Base-by-base conservation (phyloP, 1,140 invertebrate genomes). In the Drosophila ogumai region DNA sequence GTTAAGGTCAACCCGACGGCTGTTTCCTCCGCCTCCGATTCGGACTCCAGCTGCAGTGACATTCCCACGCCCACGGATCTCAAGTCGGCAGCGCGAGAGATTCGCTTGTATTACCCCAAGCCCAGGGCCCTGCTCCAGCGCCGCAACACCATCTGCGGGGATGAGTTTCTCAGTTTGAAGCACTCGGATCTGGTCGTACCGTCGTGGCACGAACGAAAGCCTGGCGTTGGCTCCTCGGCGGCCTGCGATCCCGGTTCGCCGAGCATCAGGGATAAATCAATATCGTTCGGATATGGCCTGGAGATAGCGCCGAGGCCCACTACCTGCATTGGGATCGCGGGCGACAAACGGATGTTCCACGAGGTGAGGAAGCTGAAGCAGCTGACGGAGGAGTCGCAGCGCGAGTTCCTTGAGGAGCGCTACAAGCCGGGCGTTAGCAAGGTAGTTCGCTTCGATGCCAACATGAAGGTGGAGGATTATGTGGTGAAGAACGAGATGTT, bases 81-180 rank as follows among this genome's bases (percentile, higher is more conserved):
- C 1, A 92, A 92, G 44, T 72, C 79, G 0, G 64, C 75, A 0
- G 78, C 87, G 9, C 90, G 92, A 17, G 91, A 92, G 50, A 86
- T 94, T 17, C 93, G 94, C 22, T 79, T 97, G 73, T 97, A 96
- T 82, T 95, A 96, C 25, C 95, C 96, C 1, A 96, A 97, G 90
- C 96, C 96, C 25, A 94, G 96, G 40, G 94, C 95, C 25, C 93
- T 94, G 54, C 95, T 97, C 19, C 96, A 97, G 92, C 94, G 98
- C 12, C 93, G 98, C 28, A 97, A 98, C 54, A 98, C 97, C 6
- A 97, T 98, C 76, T 97, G 97, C 77, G 97, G 97, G 8, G 76
- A 91, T 66, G 88, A 92, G 43, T 81, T 90, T 43, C 55, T 74
- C 8, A 78, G 67, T n/a, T 63, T 79, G 6, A 87, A 90, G 34